phyloP scores from a whole-genome alignment of 2,888 invertebrate species.

The Chironomus tentans region DNA sequence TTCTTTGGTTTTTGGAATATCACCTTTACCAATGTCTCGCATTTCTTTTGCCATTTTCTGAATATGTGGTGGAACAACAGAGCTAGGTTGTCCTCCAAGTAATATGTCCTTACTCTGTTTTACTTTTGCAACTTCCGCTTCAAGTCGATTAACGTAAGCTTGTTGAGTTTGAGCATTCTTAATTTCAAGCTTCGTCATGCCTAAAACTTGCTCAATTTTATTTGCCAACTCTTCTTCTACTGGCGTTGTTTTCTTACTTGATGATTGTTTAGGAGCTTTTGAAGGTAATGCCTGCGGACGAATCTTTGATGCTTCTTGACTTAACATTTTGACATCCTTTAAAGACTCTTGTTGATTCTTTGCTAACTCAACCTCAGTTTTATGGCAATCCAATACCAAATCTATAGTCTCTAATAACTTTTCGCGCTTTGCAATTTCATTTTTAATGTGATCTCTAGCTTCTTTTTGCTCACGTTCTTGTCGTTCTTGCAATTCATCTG shows the following conservation, averaged over 20 bases:
- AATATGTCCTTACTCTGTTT: slow-evolving; percentile 5
- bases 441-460: not conserved
- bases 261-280: not conserved
- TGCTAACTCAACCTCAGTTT: slow-evolving; percentile 5
- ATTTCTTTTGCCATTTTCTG: slow-evolving; percentile 12
- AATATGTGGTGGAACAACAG: not conserved
- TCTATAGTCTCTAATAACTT: slow-evolving; percentile 17
- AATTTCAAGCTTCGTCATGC: slow-evolving; percentile 13
- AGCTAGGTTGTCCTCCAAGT: not conserved
- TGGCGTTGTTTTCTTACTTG: not conserved
- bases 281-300: not conserved
- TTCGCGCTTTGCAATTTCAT: slow-evolving; percentile 22
- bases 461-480: slow-evolving; percentile 17
- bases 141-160: slow-evolving; percentile 11
- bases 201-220: slow-evolving; percentile 24
- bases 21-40: not conserved
- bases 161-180: slow-evolving; percentile 12
- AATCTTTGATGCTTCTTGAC: not conserved
- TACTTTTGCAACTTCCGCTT: slow-evolving; percentile 17
- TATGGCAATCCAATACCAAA: slow-evolving; percentile 13
- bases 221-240: not conserved
- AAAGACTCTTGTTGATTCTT: slow-evolving; percentile 9
- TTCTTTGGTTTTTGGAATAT: slow-evolving; percentile 7
- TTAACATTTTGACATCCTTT: not conserved
- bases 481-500: slow-evolving; percentile 15